Conservation (phyloP, 2,797 vertebrate species). For the Liasis olivaceus region DNA sequence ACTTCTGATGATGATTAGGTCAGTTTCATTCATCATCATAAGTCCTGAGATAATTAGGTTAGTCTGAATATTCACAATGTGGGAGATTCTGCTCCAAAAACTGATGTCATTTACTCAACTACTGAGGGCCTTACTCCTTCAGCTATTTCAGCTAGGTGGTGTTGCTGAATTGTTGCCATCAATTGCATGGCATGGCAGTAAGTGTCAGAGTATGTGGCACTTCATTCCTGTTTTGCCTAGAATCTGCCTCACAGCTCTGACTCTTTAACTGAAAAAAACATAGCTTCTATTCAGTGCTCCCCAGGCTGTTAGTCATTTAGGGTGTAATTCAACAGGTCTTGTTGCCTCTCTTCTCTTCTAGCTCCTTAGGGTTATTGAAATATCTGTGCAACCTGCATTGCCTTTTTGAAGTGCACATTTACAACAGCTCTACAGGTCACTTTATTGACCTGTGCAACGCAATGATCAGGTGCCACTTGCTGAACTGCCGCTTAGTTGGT, state of each 20-base stretch:
- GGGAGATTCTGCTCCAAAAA: not conserved
- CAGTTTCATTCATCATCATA: not conserved
- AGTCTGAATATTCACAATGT: not conserved
- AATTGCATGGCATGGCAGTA: not conserved
- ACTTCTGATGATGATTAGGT: not conserved
- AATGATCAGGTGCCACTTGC: not conserved
- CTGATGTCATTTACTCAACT: not conserved
- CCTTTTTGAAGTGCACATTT: not conserved
- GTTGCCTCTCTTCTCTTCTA: not conserved
- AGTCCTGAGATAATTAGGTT: not conserved
- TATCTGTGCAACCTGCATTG: not conserved
- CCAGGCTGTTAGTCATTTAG: not conserved
- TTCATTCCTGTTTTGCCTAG: not conserved
- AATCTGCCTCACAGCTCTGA: not conserved
- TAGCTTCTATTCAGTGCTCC: not conserved
- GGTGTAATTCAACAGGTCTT: not conserved
- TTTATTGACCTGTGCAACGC: not conserved
- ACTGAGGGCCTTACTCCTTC: not conserved
- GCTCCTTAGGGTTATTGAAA: not conserved
- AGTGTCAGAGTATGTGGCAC: not conserved
- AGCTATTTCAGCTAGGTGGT: not conserved
- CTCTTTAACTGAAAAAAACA: not conserved
- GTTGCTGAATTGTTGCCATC: not conserved
- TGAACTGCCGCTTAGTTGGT: not conserved
- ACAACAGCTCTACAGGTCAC: not conserved